A percentile compares a stretch with the other conserved stretches of the same genome.
These are phyloP conservation scores for Cariama cristata DNA, from an alignment of 2,113 vertebrate genomes.

Conservation along the genomic window DNA sequence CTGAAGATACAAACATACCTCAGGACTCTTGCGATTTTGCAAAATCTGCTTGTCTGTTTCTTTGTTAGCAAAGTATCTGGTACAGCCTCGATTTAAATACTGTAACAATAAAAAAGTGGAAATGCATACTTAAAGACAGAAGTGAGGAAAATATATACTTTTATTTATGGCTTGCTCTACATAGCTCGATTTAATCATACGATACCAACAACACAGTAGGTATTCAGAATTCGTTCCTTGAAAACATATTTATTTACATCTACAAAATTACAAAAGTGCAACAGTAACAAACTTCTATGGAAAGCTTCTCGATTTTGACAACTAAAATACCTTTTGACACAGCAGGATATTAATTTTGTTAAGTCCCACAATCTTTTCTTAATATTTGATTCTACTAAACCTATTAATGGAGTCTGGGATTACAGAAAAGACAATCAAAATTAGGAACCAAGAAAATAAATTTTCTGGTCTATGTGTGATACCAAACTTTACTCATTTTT, in stretches of 20 bases:
- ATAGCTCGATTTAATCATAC: not conserved
- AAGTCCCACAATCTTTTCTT: not conserved
- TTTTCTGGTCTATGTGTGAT: not conserved
- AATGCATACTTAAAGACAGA: not conserved
- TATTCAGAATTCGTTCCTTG: not conserved
- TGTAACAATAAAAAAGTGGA: constrained; percentile 60
- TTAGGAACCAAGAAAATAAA: not conserved
- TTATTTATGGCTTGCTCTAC: not conserved
- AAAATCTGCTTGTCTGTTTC: constrained; percentile 92
- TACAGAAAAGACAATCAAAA: not conserved
- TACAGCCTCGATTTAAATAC: constrained; percentile 97
- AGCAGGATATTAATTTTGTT: not conserved
- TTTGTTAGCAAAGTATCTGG: constrained; percentile 93
- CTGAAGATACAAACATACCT: constrained; percentile 80
- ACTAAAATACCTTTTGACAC: not conserved
- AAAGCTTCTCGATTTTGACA: not conserved
- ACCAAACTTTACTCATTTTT: not conserved
- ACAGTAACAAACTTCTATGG: not conserved
- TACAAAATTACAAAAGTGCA: not conserved
- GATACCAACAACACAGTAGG: not conserved
- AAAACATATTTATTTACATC: not conserved
- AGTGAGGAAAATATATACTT: not conserved
- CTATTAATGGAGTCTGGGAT: not conserved
- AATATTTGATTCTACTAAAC: not conserved
- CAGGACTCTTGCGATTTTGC: constrained; percentile 94